phyloP scores from a whole-genome alignment of 2,797 vertebrate species.

The Lagocephalus sceleratus region DNA sequence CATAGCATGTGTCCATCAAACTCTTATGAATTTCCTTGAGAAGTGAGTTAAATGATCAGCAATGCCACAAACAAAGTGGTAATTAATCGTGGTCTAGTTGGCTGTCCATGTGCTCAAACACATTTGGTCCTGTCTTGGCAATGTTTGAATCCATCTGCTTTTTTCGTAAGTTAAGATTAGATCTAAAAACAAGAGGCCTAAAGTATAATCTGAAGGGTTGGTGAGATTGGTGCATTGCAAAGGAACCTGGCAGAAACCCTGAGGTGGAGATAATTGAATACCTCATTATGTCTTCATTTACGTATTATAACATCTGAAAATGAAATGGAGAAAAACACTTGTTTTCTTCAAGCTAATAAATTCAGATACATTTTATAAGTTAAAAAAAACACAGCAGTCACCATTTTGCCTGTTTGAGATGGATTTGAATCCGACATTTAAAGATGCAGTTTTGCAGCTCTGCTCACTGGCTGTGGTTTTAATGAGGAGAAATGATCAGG shows the following conservation, averaged over 20 bases:
- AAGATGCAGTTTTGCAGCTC: conserved; percentile 32
- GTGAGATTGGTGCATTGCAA: conserved; percentile 44
- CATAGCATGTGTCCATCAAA: conserved; percentile 18
- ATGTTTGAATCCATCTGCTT: conserved; percentile 47
- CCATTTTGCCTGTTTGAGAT: conserved; percentile 14
- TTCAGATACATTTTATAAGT: background rate
- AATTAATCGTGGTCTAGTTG: conserved; percentile 41
- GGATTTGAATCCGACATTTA: conserved; percentile 51
- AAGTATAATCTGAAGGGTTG: conserved; percentile 47
- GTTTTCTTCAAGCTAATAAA: conserved; percentile 9
- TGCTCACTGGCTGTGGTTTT: conserved; percentile 16
- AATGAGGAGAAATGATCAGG: conserved; percentile 29
- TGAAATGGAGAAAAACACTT: background rate
- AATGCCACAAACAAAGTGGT: conserved; percentile 28
- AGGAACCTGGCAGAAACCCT: conserved; percentile 45
- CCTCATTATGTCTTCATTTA: conserved; percentile 52
- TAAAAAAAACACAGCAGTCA: too few relatives aligned
- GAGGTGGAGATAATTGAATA: conserved; percentile 34
- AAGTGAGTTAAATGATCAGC: conserved; percentile 17
- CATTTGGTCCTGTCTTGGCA: conserved; percentile 43
- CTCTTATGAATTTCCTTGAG: conserved; percentile 25
- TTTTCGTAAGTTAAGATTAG: conserved; percentile 37
- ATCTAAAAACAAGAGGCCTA: conserved; percentile 57
- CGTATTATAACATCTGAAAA: conserved; percentile 32
- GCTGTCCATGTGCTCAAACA: conserved; percentile 33